Percentiles rank a stretch among this genome's conserved stretches.
phyloP scores from a whole-genome alignment of 2,888 invertebrate species.

The Agriotes lineatus region DNA sequence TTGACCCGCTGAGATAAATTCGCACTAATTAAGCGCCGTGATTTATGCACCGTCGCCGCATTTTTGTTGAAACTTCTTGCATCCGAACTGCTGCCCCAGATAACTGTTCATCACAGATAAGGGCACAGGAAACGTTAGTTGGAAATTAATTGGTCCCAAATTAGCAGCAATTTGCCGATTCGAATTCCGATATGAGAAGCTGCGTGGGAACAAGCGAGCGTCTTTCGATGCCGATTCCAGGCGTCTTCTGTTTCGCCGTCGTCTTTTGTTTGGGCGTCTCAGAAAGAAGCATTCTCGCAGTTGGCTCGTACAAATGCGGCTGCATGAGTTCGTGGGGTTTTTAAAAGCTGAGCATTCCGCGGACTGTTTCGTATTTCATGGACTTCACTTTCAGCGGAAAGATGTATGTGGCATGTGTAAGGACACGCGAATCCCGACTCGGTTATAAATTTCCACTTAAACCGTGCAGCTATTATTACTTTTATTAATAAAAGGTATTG shows the following conservation, averaged over 20 bases:
- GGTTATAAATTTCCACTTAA: conserved; percentile 20
- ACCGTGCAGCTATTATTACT: conserved; percentile 1
- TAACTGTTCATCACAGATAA: no score
- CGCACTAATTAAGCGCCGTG: no score
- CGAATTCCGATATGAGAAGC: not conserved
- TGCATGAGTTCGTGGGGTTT: not conserved
- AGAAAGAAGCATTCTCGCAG: not conserved
- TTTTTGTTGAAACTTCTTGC: no score
- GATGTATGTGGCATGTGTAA: conserved; percentile 27
- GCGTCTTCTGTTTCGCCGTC: not conserved
- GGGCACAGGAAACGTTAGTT: not conserved
- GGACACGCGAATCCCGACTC: conserved; percentile 33
- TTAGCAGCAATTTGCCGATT: not conserved
- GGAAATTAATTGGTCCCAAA: not conserved
- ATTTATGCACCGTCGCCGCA: no score
- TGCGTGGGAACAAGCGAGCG: conserved; percentile 10
- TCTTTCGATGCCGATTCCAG: not conserved
- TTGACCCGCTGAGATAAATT: no score
- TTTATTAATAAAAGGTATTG: conserved; percentile 13
- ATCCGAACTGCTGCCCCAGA: no score
- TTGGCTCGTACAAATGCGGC: conserved; percentile 8
- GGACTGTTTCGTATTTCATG: not conserved
- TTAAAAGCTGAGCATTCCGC: conserved; percentile 7
- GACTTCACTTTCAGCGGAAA: conserved; percentile 23
- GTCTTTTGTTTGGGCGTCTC: not conserved